Base-by-base conservation (phyloP, 2,113 vertebrate genomes). In the Orcinus orca region DNA sequence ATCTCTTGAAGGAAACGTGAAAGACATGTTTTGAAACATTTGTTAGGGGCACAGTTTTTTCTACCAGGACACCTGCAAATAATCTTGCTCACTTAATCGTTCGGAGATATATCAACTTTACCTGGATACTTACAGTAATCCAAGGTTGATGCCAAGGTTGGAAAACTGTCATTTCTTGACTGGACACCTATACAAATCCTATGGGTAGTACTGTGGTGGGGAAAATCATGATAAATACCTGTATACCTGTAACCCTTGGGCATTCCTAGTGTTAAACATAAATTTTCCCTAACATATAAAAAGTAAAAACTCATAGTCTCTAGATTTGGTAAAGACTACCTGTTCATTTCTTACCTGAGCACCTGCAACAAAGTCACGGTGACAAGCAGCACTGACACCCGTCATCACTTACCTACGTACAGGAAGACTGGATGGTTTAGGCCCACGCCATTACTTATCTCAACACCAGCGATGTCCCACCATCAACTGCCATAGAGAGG, bases 371-470 rank as follows among this genome's bases (percentile, higher is more conserved):
- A 26, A 77, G 88, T 70, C n/a, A 38, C 0, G 5, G 17, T 13
- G 5, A 50, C 0, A 79, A 10, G 9, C 67, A 77, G 18, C 25
- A 8, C 13, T 47, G n/a, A 65, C 1, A n/a, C 1, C 0, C 0
- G 1, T 14, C 63, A 70, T 70, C 12, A 41, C 26, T 58, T 41
- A 44, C 29, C 36, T 44, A 2, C 1, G 2, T 4, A 81, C 6
- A n/a, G 33, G 44, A 67, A 29, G 23, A 36, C 8, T 26, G 18
- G 25, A 50, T 3, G 17, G 47, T 55, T 21, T 36, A 65, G 41
- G 58, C 62, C 67, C 47, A 29, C 10, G 4, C 6, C 13, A 2
- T n/a, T 38, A 80, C n/a, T n/a, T 65, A 74, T 25, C 80, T 90
- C 29, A 20, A 63, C 38, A 36, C 13, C 13, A 55, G 23, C 41